These are phyloP conservation scores for Sycophila sp. DNA, from an alignment of 1,140 invertebrate species.

Conservation along the genomic window DNA sequence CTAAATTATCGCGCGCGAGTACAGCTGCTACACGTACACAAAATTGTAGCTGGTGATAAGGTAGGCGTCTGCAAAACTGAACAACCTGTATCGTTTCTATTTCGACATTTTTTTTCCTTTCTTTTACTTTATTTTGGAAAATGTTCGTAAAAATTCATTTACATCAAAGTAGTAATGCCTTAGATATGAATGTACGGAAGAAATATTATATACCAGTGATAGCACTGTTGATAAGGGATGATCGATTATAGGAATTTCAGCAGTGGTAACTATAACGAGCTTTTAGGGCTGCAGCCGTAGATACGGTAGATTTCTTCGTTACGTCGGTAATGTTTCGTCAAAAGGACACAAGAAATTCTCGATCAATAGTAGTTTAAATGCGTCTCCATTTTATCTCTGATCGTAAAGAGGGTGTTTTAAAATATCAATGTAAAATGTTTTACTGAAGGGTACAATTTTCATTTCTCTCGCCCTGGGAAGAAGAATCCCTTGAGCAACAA, in stretches of 20 bases:
- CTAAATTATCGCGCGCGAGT: slow-evolving; percentile 1
- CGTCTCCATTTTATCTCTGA: not conserved
- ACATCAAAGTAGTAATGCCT: too few relatives aligned
- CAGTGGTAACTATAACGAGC: not conserved
- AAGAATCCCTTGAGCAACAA: too few relatives aligned
- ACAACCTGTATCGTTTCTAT: too few relatives aligned
- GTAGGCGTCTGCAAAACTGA: slow-evolving; percentile 19
- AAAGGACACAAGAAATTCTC: not conserved
- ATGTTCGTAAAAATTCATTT: too few relatives aligned
- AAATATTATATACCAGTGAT: too few relatives aligned
- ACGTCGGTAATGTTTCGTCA: slow-evolving; percentile 12
- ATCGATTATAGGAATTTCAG: not conserved
- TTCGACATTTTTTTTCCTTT: too few relatives aligned
- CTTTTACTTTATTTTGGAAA: too few relatives aligned
- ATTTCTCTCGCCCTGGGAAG: too few relatives aligned
- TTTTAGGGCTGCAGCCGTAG: slow-evolving; percentile 6
- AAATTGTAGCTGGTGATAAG: slow-evolving; percentile 20
- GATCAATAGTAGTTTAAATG: slow-evolving; percentile 7
- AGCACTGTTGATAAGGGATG: not conserved
- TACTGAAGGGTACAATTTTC: too few relatives aligned
- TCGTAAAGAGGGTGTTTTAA: not conserved
- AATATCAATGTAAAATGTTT: not conserved
- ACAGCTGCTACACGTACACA: not conserved
- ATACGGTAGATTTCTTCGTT: not conserved
- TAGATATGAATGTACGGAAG: too few relatives aligned